phyloP scores from a whole-genome alignment of 2,888 invertebrate species.

The Drosophila gaucha region DNA sequence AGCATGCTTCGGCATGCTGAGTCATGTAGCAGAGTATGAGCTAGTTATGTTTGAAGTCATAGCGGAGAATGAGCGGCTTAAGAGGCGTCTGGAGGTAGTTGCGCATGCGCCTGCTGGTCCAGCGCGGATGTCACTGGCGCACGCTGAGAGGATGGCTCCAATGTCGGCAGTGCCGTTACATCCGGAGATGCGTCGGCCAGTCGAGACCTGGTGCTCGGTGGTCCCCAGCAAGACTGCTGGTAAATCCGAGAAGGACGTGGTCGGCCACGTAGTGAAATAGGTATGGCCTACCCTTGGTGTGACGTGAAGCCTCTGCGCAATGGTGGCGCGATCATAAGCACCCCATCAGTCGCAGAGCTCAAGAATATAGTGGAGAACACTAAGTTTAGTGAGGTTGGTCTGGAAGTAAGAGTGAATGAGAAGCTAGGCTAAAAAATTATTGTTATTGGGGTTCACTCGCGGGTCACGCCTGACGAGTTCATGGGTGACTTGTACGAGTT shows the following conservation, averaged over 20 bases:
- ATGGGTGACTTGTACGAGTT: no score
- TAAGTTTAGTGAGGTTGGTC: no score
- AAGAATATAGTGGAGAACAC: conserved; percentile 6
- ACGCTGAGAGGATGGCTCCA: not conserved
- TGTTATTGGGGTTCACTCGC: no score
- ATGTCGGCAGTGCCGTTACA: conserved; percentile 5
- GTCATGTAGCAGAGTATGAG: not conserved
- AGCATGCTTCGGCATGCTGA: no score
- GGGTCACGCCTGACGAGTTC: no score
- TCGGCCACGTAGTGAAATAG: conserved; percentile 9
- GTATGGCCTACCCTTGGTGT: conserved; percentile 11
- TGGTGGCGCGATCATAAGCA: no score
- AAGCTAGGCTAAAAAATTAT: conserved; percentile 3
- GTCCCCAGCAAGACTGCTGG: no score
- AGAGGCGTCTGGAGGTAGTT: not conserved
- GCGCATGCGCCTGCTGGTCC: not conserved
- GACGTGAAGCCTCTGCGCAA: conserved; percentile 18
- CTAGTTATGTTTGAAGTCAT: not conserved
- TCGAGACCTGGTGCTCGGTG: no score
- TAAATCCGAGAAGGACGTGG: not conserved
- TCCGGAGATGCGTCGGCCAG: no score
- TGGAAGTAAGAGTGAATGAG: conserved; percentile 11
- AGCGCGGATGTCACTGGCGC: not conserved
- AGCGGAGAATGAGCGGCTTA: not conserved
- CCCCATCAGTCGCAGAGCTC: conserved; percentile 13